Conservation (phyloP, 2,113 vertebrate species). For the Pantherophis guttatus region DNA sequence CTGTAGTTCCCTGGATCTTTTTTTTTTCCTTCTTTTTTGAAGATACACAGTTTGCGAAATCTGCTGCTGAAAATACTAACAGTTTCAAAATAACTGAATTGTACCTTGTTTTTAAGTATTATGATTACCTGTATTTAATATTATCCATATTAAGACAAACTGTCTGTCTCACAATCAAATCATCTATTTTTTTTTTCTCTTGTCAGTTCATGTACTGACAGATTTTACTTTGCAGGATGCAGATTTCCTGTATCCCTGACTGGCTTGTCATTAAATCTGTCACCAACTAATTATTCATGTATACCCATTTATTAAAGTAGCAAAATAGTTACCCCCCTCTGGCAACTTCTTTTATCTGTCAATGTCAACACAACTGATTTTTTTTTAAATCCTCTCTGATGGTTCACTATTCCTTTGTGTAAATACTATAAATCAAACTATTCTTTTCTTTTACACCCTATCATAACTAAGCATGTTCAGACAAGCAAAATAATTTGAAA, state of each 20-base stretch:
- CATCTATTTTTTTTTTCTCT: conserved; percentile 28
- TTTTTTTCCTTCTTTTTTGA: too few relatives aligned
- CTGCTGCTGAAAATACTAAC: conserved; percentile 49
- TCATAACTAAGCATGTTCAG: conserved; percentile 23
- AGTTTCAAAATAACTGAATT: conserved; percentile 69
- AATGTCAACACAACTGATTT: conserved; percentile 44
- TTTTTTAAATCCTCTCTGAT: conserved; percentile 6
- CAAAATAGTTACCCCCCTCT: conserved; percentile 48
- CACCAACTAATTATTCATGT: conserved; percentile 67
- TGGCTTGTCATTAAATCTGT: conserved; percentile 65
- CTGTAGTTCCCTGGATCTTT: too few relatives aligned
- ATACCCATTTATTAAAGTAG: conserved; percentile 60
- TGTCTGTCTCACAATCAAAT: conserved; percentile 63
- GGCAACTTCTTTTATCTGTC: conserved; percentile 45
- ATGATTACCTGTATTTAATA: conserved; percentile 72
- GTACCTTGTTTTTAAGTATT: conserved; percentile 73
- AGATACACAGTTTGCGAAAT: conserved; percentile 33
- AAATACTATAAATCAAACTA: background rate
- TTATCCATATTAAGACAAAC: conserved; percentile 74
- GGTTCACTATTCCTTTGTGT: conserved; percentile 10
- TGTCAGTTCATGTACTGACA: conserved; percentile 63
- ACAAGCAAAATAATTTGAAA: background rate
- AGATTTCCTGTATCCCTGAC: conserved; percentile 41
- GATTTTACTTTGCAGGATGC: conserved; percentile 56
- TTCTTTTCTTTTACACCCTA: background rate